Evolutionary conservation across 92 coral and sea anemone species (phyloP).

Genomic region (Diadumene lineata): DNA sequence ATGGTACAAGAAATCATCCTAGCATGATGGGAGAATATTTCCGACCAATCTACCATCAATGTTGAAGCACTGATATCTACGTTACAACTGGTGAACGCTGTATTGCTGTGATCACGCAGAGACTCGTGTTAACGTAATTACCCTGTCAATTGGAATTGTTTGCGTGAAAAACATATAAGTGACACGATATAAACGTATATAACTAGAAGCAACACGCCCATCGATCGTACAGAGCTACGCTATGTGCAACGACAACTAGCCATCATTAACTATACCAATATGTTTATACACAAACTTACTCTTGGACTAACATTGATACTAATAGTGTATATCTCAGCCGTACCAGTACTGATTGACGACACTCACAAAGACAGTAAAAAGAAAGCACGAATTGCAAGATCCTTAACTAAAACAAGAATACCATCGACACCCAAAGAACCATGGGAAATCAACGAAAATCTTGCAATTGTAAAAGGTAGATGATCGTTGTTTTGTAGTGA

Average conservation of each 20-base stretch:
- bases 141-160: constrained; percentile 82
- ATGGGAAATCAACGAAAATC: constrained; percentile 94
- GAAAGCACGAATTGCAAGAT: constrained; percentile 43
- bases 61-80: constrained; percentile 15
- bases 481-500: not conserved
- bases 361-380: constrained; percentile 50
- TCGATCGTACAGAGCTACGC: constrained; percentile 35
- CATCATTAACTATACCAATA: constrained; percentile 15
- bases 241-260: constrained; percentile 32
- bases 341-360: constrained; percentile 66
- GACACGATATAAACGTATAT: constrained; percentile 86
- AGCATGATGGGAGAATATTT: too few relatives aligned
- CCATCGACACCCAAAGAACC: constrained; percentile 66
- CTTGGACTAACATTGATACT: constrained; percentile 69
- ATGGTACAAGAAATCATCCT: constrained; percentile 46
- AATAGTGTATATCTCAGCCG: constrained; percentile 72
- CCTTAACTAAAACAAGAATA: constrained; percentile 5
- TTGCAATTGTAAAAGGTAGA: constrained; percentile 48
- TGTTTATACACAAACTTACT: constrained; percentile 69
- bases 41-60: constrained; percentile 12
- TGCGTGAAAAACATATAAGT: constrained; percentile 86
- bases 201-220: constrained; percentile 84
- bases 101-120: constrained; percentile 58
- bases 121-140: constrained; percentile 69
- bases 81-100: constrained; percentile 13